Percentiles rank a stretch among this genome's conserved stretches.
Evolutionary conservation across 2,113 vertebrate genomes (phyloP).

Genomic region (Phyllostomus discolor): DNA sequence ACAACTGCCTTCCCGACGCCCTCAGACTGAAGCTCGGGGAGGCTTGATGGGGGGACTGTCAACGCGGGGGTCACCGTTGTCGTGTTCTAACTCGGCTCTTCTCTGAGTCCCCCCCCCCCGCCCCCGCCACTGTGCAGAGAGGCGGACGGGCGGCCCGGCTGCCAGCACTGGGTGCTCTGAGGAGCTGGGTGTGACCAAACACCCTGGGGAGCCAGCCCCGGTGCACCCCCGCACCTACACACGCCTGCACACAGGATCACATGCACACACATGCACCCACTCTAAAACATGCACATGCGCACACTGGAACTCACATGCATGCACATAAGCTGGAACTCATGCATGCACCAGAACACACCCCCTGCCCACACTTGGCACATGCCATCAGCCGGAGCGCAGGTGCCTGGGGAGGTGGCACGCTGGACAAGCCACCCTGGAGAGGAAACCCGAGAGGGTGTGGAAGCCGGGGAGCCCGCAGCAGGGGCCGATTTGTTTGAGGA

Average conservation of each 20-base stretch:
- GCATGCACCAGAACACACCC: too few relatives aligned
- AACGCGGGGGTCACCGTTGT: background rate
- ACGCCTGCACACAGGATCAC: too few relatives aligned
- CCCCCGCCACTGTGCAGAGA: background rate
- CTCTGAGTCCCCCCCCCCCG: background rate
- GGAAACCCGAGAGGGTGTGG: too few relatives aligned
- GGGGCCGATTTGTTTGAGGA: background rate
- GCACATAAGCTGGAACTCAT: too few relatives aligned
- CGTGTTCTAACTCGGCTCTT: background rate
- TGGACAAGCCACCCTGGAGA: too few relatives aligned
- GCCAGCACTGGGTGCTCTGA: background rate
- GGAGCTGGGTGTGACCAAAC: background rate
- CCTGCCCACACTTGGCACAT: too few relatives aligned
- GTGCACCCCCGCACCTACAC: fast-evolving
- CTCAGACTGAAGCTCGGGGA: background rate
- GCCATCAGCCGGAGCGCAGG: too few relatives aligned
- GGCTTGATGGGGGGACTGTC: background rate
- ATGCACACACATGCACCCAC: too few relatives aligned
- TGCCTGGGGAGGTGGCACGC: too few relatives aligned
- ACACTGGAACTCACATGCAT: too few relatives aligned
- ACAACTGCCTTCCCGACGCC: background rate
- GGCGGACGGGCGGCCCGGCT: background rate
- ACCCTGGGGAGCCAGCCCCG: background rate
- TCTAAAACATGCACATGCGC: too few relatives aligned
- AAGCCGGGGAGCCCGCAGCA: too few relatives aligned